Evolutionary conservation across 2,888 invertebrate genomes (phyloP), one percentile per base, ranked within the genome.

Genomic region (Cheilosia scutellata): DNA sequence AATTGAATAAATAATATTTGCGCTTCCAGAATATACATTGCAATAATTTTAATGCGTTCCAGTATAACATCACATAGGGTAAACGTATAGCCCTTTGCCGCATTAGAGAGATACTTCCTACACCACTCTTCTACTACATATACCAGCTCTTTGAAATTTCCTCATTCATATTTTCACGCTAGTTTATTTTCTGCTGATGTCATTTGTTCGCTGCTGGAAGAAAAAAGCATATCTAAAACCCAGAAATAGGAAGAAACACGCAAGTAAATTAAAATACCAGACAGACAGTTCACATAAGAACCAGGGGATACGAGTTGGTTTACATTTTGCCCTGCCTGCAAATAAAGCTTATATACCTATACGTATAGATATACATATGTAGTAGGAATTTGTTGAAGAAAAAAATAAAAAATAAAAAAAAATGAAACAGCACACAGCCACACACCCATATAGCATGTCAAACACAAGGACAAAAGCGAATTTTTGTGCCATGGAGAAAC

Each of bases 221-320:
- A 66, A 62, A 60, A 68, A 60, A 68, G 29, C 5, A 49, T 70
- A 62, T 70, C 78, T 71, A 63, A 60, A 78, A 40, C 70, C 62
- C 62, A 63, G 55, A 78, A 78, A 63, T 78, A 57, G 78, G 70
- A 77, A 57, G 78, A 78, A 78, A 70, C 78, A 78, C 78, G 70
- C 70, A 71, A 78, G 70, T 78, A 63, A 78, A 78, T 78, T 78
- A 78, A 78, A 78, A 78, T 78, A 71, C 78, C 78, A 71, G 78
- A 78, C 78, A 78, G 70, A 70, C 70, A 71, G 78, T 70, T 78
- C 49, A 55, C 63, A 78, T 70, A 60, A 20, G 47, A 49, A 57
- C 20, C 40, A 58, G 27, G 31, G 71, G 40, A 49, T 37, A 20
- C 33, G 49, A 44, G 33, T 51, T 58, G 66, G 57, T 66, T 49